Conservation (phyloP, 2,888 invertebrate genomes). For the Allygus modestus region DNA sequence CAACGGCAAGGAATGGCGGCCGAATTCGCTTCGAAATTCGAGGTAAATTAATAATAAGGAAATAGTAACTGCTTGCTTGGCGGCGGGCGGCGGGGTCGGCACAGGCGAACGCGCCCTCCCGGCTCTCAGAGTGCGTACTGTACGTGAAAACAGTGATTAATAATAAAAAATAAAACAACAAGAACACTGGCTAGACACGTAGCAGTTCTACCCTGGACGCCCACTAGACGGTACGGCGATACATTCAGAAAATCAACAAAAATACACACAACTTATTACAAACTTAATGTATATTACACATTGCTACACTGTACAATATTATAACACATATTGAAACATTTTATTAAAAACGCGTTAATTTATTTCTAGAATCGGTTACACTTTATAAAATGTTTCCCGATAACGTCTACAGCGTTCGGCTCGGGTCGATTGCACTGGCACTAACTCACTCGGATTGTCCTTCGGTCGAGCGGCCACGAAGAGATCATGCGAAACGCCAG, state of each 20-base stretch:
- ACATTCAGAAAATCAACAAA: conserved; percentile 57
- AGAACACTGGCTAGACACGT: conserved; percentile 53
- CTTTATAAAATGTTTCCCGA: conserved; percentile 37
- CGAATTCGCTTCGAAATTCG: conserved; percentile 16
- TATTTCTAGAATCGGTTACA: conserved; percentile 61
- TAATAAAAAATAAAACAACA: conserved; percentile 54
- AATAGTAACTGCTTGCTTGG: conserved; percentile 49
- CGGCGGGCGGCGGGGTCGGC: conserved; percentile 24
- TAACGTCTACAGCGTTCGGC: conserved; percentile 9
- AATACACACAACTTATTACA: conserved; percentile 55
- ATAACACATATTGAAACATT: conserved; percentile 62
- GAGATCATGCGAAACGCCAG: conserved; percentile 64
- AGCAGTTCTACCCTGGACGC: conserved; percentile 56
- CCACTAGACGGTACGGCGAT: conserved; percentile 42
- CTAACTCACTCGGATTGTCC: not conserved
- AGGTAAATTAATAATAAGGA: conserved; percentile 44
- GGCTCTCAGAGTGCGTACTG: conserved; percentile 27
- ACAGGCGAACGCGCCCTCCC: not conserved
- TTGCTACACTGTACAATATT: conserved; percentile 64
- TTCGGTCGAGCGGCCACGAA: not conserved
- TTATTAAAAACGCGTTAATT: conserved; percentile 61
- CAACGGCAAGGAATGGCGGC: not conserved
- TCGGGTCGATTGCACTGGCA: conserved; percentile 53
- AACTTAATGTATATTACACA: conserved; percentile 60
- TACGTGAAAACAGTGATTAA: conserved; percentile 56